Conservation (phyloP, 1,140 invertebrate species). For the Orchesella cincta region DNA sequence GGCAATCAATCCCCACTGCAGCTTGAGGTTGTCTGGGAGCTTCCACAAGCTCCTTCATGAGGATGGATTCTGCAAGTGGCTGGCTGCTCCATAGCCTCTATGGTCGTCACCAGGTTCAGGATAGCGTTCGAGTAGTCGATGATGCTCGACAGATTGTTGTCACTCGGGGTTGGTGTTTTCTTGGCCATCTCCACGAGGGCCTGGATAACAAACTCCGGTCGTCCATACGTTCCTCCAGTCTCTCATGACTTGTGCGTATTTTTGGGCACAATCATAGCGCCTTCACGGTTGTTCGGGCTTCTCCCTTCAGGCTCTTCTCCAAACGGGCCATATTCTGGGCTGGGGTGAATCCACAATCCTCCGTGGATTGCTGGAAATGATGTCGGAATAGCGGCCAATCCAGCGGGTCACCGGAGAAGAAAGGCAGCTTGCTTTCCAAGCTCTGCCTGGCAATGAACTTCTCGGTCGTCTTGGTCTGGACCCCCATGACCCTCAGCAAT, state of each 20-base stretch:
- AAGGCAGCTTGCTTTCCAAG: background rate
- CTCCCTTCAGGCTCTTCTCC: conserved; percentile 24
- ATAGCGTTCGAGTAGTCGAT: background rate
- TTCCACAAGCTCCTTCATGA: conserved; percentile 8
- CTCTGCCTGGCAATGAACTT: conserved; percentile 14
- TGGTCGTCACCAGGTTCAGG: background rate
- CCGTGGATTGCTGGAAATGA: background rate
- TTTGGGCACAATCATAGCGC: too few species aligned
- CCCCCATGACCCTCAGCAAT: too few species aligned
- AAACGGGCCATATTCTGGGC: conserved; percentile 28
- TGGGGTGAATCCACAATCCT: conserved; percentile 15
- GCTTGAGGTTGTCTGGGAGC: background rate
- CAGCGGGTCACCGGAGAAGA: conserved; percentile 5
- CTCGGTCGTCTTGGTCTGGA: too few species aligned
- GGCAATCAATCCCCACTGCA: conserved; percentile 16
- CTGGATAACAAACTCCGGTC: too few species aligned
- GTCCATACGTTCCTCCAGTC: too few species aligned
- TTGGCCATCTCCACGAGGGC: background rate
- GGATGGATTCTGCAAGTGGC: background rate
- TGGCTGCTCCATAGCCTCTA: background rate
- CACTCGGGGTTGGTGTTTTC: conserved; percentile 6
- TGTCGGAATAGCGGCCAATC: conserved; percentile 29
- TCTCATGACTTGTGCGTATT: too few species aligned
- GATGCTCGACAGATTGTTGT: background rate
- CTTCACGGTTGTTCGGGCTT: conserved; percentile 27